Evolutionary conservation across 2,888 invertebrate species (phyloP).

Genomic region (Tortricodes alternella): DNA sequence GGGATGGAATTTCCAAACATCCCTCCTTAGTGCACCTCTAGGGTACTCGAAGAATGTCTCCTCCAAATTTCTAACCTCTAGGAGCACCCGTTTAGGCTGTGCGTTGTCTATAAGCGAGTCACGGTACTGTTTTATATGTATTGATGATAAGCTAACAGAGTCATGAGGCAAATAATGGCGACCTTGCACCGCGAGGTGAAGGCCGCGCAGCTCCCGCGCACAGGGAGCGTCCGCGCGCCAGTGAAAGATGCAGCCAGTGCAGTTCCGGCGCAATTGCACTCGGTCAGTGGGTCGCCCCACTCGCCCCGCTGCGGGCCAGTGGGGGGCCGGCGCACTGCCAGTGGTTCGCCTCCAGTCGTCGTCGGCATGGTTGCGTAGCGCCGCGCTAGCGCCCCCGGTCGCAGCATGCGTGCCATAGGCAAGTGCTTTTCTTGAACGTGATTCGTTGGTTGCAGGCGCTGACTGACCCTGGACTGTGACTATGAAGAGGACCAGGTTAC

Average conservation of each 20-base stretch:
- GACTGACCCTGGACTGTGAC: conserved; percentile 67
- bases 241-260: conserved; percentile 70
- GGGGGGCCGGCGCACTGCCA: conserved; percentile 31
- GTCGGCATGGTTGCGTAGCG: conserved; percentile 49
- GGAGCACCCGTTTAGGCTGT: no score
- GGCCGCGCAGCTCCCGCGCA: conserved; percentile 70
- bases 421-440: conserved; percentile 64
- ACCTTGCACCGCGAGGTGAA: conserved; percentile 74
- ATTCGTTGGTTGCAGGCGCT: conserved; percentile 74
- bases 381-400: conserved; percentile 55
- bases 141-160: no score
- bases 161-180: conserved; percentile 50
- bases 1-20: no score
- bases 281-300: conserved; percentile 79
- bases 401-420: conserved; percentile 47
- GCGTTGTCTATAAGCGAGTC: no score
- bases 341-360: conserved; percentile 37
- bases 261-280: conserved; percentile 65
- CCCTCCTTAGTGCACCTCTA: no score
- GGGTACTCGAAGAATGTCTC: no score
- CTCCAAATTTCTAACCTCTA: no score
- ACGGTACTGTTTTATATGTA: no score
- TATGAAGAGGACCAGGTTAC: conserved; percentile 79
- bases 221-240: conserved; percentile 62
- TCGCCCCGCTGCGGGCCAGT: conserved; percentile 37